Percentiles rank a stretch among this genome's conserved stretches.
Evolutionary conservation across 2,797 vertebrate genomes (phyloP).

Genomic region (Brachymystax lenok): DNA sequence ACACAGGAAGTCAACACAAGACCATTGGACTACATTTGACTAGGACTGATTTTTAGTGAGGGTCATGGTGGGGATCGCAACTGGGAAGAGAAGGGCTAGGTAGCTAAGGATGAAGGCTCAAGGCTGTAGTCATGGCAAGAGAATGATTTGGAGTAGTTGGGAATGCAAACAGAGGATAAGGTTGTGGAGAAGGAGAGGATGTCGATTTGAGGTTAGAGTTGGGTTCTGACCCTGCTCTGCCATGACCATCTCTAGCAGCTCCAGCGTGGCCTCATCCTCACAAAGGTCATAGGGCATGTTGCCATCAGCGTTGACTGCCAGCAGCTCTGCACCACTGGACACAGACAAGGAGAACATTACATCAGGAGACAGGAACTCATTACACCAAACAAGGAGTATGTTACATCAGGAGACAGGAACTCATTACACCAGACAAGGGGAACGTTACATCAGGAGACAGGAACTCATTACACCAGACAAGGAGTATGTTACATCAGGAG

Average conservation of each 20-base stretch:
- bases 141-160: background rate
- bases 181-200: background rate
- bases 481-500: background rate
- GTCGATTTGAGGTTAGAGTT: background rate
- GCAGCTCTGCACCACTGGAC: conserved; percentile 86
- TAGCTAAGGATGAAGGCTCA: background rate
- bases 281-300: conserved; percentile 97
- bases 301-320: conserved; percentile 90
- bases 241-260: conserved; percentile 89
- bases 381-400: conserved; percentile 11
- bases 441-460: background rate
- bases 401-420: background rate
- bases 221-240: conserved; percentile 80
- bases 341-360: conserved; percentile 17
- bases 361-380: background rate
- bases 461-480: conserved; percentile 4
- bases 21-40: background rate
- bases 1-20: conserved; percentile 4
- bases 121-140: background rate
- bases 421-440: conserved; percentile 12
- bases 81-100: background rate
- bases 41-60: too few species aligned
- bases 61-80: background rate
- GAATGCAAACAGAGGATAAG: background rate
- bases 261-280: conserved; percentile 89